A percentile compares a stretch with the other conserved stretches of the same genome.
These are phyloP conservation scores for Trachymyrmex cornetzi DNA, from an alignment of 1,140 invertebrate species.

Conservation along the genomic window DNA sequence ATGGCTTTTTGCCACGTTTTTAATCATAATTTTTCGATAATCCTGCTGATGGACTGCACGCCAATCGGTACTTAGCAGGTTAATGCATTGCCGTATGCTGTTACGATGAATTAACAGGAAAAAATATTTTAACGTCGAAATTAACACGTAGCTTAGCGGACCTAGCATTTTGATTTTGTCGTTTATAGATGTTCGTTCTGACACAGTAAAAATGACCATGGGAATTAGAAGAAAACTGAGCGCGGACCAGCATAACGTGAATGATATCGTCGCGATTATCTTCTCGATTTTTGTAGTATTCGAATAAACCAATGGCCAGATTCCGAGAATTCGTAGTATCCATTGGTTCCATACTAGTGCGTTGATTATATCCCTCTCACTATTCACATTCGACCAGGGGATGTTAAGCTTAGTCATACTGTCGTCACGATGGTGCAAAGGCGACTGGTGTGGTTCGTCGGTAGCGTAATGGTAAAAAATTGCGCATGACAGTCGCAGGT, in stretches of 20 bases:
- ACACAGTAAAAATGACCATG: neutral
- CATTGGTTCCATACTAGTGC: neutral
- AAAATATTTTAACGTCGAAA: neutral
- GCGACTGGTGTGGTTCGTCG: neutral
- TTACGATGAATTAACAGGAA: neutral
- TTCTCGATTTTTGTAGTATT: slow-evolving; percentile 6
- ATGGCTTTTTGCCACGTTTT: slow-evolving; percentile 30
- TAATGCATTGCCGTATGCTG: neutral
- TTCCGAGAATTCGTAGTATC: slow-evolving; percentile 11
- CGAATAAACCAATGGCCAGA: neutral
- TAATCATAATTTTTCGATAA: slow-evolving; percentile 36
- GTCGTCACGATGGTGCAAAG: neutral
- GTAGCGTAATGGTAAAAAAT: neutral
- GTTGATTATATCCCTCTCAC: neutral
- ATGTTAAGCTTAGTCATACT: slow-evolving; percentile 14
- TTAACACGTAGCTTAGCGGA: neutral
- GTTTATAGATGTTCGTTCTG: neutral
- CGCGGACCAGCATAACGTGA: neutral
- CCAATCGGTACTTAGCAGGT: neutral
- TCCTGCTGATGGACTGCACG: neutral
- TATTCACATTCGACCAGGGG: slow-evolving; percentile 9
- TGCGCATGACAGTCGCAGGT: neutral
- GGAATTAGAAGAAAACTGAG: slow-evolving; percentile 14
- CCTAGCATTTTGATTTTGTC: slow-evolving; percentile 11
- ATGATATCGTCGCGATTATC: slow-evolving; percentile 4